Conservation (phyloP, 2,888 invertebrate genomes). For the Patella depressa region DNA sequence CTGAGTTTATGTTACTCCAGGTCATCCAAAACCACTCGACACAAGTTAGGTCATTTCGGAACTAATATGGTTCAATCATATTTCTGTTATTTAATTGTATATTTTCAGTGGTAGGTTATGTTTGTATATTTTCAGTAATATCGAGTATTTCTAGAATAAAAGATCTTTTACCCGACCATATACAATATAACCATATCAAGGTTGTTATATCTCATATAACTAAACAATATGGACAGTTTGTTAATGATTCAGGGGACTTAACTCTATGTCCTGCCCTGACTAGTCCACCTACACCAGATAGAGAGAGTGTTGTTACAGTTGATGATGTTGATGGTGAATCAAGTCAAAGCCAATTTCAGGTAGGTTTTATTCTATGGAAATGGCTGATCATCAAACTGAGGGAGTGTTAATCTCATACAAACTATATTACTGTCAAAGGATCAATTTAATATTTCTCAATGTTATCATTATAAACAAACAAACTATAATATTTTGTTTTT, state of each 20-base stretch:
- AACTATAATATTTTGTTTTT: too few species aligned
- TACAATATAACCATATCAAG: constrained; percentile 69
- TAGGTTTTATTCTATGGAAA: too few species aligned
- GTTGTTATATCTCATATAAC: constrained; percentile 62
- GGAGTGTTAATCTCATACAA: too few species aligned
- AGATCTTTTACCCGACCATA: constrained; percentile 64
- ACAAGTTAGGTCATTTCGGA: too few species aligned
- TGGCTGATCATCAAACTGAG: too few species aligned
- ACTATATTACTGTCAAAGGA: too few species aligned
- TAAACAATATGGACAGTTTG: constrained; percentile 53
- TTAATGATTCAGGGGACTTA: constrained; percentile 46
- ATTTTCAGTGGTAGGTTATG: constrained; percentile 57
- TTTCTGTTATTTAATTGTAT: not conserved
- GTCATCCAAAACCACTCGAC: too few species aligned
- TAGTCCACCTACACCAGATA: not conserved
- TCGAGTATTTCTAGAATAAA: constrained; percentile 67
- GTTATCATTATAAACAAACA: too few species aligned
- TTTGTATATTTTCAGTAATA: constrained; percentile 56
- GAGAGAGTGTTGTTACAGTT: not conserved
- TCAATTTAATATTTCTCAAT: too few species aligned
- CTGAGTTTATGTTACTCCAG: too few species aligned
- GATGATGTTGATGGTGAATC: not conserved
- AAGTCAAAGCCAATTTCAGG: not conserved
- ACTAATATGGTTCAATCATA: too few species aligned
- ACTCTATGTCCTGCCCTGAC: constrained; percentile 30